A percentile compares a stretch with the other conserved stretches of the same genome.
These are phyloP conservation scores for Hycleus phaleratus DNA, from an alignment of 1,140 invertebrate genomes.

Conservation along the genomic window DNA sequence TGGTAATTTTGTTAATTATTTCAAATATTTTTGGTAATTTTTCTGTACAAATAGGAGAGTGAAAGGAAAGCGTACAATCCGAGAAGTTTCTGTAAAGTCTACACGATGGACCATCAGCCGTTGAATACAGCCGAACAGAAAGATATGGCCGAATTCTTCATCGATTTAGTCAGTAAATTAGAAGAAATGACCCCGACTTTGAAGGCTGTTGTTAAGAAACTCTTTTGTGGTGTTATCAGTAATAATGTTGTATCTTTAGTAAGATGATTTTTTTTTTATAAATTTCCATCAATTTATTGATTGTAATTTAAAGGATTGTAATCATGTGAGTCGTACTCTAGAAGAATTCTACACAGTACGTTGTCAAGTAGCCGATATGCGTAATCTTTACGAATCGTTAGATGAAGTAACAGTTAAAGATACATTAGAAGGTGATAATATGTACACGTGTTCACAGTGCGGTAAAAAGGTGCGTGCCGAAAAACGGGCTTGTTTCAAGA, in stretches of 20 bases:
- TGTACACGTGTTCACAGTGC: slow-evolving; percentile 95
- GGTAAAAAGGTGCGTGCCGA: slow-evolving; percentile 90
- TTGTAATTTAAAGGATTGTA: slow-evolving; percentile 63
- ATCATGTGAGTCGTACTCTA: slow-evolving; percentile 85
- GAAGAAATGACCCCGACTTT: slow-evolving; percentile 92
- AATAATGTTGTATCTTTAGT: slow-evolving; percentile 90
- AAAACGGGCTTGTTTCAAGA: slow-evolving; percentile 90
- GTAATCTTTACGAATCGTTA: slow-evolving; percentile 88
- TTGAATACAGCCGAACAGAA: slow-evolving; percentile 95
- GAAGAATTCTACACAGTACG: slow-evolving; percentile 95
- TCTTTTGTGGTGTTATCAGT: slow-evolving; percentile 88
- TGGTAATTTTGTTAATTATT: slow-evolving; percentile 45
- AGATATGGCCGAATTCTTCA: slow-evolving; percentile 98
- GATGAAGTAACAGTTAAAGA: slow-evolving; percentile 96
- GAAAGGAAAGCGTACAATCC: slow-evolving; percentile 94
- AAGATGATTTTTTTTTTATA: slow-evolving; percentile 29
- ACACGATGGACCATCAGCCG: slow-evolving; percentile 94
- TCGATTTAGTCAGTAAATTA: slow-evolving; percentile 89
- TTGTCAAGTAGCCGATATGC: slow-evolving; percentile 93
- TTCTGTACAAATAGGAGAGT: slow-evolving; percentile 57
- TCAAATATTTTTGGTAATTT: slow-evolving; percentile 16
- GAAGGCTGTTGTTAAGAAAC: slow-evolving; percentile 80
- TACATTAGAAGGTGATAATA: slow-evolving; percentile 92
- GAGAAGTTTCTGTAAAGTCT: slow-evolving; percentile 89
- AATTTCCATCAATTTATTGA: background rate